Evolutionary conservation across 2,888 invertebrate species (phyloP).

Genomic region (Pyrocoelia pectoralis): DNA sequence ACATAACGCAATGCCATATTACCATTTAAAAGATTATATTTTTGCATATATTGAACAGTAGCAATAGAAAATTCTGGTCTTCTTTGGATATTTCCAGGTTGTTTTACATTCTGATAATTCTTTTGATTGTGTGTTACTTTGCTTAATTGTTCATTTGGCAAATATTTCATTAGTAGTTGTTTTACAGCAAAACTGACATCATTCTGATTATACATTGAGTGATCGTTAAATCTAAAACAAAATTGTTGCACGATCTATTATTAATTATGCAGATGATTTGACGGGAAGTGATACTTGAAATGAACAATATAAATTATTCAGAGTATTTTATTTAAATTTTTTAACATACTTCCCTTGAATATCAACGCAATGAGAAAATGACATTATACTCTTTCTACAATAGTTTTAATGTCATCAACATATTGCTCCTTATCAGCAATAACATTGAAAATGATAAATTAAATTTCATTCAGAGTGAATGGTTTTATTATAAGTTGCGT

Average conservation of each 20-base stretch:
- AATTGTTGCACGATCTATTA: not conserved
- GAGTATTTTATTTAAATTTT: too few species aligned
- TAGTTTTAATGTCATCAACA: too few species aligned
- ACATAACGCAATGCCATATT: not conserved
- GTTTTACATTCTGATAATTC: constrained; percentile 9
- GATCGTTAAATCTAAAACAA: constrained; percentile 1
- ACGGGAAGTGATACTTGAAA: too few species aligned
- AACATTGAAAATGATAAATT: too few species aligned
- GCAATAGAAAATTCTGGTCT: constrained; percentile 73
- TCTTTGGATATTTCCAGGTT: constrained; percentile 44
- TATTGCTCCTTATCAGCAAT: too few species aligned
- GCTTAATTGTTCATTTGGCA: constrained; percentile 61
- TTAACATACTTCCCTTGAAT: too few species aligned
- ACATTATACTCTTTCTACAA: too few species aligned
- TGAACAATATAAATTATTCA: too few species aligned
- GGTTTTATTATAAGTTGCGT: too few species aligned
- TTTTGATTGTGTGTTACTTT: constrained; percentile 39
- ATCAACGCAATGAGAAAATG: too few species aligned
- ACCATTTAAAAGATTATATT: constrained; percentile 64
- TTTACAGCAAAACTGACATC: constrained; percentile 66
- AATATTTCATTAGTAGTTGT: constrained; percentile 65
- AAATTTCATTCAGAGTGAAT: too few species aligned
- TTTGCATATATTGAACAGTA: constrained; percentile 76
- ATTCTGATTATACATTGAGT: constrained; percentile 40
- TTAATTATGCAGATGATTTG: too few species aligned